Base-by-base conservation (phyloP, 2,888 invertebrate genomes). In the Cephus pygmeus region DNA sequence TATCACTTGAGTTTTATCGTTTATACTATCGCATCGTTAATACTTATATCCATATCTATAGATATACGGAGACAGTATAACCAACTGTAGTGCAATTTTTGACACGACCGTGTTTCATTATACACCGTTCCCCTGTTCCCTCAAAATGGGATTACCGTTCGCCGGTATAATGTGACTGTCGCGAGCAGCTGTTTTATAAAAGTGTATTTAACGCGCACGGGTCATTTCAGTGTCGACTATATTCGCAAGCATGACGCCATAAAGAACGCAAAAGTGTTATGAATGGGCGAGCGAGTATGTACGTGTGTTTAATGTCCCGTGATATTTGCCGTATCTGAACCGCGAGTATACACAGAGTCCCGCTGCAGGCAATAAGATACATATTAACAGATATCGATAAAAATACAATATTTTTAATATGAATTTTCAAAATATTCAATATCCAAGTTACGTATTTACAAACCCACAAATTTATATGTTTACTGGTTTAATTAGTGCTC, bases 221-320 rank as follows among this genome's bases (percentile, higher is more conserved):
- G 33, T 23, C 34, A 31, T 31, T 71, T 71, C 71, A 34, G 71
- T 23, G 33, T 71, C 71, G 33, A 12, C 30, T 71, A 71, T 34
- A 71, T 71, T 71, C 71, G 34, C 71, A 34, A 23, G 71, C 71
- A 71, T 71, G 71, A 71, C 71, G 71, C 71, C 71, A 71, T 71
- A 71, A 71, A 71, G 33, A 71, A 71, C 71, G 71, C 71, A 71
- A 71, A 71, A 71, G 71, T 71, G 71, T 71, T 71, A 71, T 71
- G 71, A 71, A 71, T 71, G 71, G 30, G 34, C 30, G 34, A 31
- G 71, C 71, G 71, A 71, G 71, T 71, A 30, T 6, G 56, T 56
- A 56, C 71, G 30, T 3, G 71, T 34, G 71, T 71, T 71, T 71
- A 71, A 71, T 71, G 71, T 34, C 71, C 71, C 71, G 71, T 71